Evolutionary conservation across 1,140 invertebrate genomes (phyloP), one percentile per base, ranked within the genome.

Genomic region (Drosophila dunni): DNA sequence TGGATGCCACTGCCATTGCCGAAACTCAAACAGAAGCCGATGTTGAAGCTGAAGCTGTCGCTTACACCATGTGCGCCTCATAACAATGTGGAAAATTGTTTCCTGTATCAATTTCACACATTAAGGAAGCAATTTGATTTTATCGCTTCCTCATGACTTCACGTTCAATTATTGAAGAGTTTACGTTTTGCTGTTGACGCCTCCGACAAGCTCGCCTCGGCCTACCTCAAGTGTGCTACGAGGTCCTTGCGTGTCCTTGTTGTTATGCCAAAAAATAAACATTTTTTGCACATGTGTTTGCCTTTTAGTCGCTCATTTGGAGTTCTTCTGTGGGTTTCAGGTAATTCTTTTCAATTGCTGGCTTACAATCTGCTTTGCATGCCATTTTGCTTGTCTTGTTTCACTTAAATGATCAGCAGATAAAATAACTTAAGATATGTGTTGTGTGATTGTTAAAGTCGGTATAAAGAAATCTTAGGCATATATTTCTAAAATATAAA

Each of bases 21-120:
- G 4, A 29, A 29, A 29, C 24, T 29, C 24, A 29, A 29, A 57
- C 62, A 0, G 53, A 66, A 38, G 29, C 29, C 8, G 1, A 13
- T 15, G 38, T 4, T 6, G 10, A 42, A n/a, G 40, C n/a, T 64
- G 34, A 38, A 11, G 38, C 48, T 29, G 20, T 17, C 24, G 53
- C 70, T 79, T 83, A 64, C 80, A 89, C 76, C 84, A 89, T 90
- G 78, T 90, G 86, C 79, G 81, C 65, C 79, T 75, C 81, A 90
- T 90, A 90, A 90, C 86, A 90, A 90, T 90, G 88, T 82, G 86
- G 86, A 90, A 90, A 90, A 90, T 90, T 90, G 88, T 90, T 90
- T 90, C 86, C 86, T 86, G 88, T 90, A 90, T 90, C 88, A 90
- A 90, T 90, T 90, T 90, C 82, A 90, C 88, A 90, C 82, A 90